These are phyloP conservation scores for Pycnomerus fuliginosus DNA, from an alignment of 2,888 invertebrate genomes.

Conservation along the genomic window DNA sequence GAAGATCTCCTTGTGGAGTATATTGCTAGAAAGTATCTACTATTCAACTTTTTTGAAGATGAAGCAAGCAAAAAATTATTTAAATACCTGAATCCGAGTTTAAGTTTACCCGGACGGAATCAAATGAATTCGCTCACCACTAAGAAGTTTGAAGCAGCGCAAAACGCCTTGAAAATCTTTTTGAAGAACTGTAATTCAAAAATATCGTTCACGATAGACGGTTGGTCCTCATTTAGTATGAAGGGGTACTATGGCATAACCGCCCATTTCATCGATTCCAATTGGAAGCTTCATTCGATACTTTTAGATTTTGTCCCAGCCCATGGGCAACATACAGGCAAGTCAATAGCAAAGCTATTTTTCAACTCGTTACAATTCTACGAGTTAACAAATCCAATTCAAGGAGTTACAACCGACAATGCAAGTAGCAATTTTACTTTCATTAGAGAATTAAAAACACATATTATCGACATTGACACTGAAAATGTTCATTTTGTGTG, in stretches of 20 bases:
- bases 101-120: slow-evolving; percentile 11
- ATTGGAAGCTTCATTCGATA: slow-evolving; percentile 29
- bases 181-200: slow-evolving; percentile 25
- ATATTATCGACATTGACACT: slow-evolving; percentile 2
- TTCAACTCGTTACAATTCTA: not conserved
- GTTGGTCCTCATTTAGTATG: slow-evolving; percentile 30
- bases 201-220: slow-evolving; percentile 33
- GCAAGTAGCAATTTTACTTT: slow-evolving; percentile 10
- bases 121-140: slow-evolving; percentile 10
- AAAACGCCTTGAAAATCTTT: slow-evolving; percentile 10
- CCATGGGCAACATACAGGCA: slow-evolving; percentile 30
- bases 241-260: slow-evolving; percentile 32
- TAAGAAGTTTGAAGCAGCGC: slow-evolving; percentile 1
- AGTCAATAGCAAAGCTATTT: slow-evolving; percentile 23
- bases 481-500: slow-evolving; percentile 10
- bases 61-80: too few species aligned
- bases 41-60: too few species aligned
- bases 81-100: too few species aligned
- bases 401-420: slow-evolving; percentile 12
- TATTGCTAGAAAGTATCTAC: too few species aligned
- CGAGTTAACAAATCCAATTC: slow-evolving; percentile 3
- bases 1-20: too few species aligned
- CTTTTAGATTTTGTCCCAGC: slow-evolving; percentile 33
- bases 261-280: slow-evolving; percentile 29
- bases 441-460: slow-evolving; percentile 1